Evolutionary conservation across 2,113 vertebrate species (phyloP), one percentile per base, ranked within the genome.

Genomic region (Terrapene triunguis): DNA sequence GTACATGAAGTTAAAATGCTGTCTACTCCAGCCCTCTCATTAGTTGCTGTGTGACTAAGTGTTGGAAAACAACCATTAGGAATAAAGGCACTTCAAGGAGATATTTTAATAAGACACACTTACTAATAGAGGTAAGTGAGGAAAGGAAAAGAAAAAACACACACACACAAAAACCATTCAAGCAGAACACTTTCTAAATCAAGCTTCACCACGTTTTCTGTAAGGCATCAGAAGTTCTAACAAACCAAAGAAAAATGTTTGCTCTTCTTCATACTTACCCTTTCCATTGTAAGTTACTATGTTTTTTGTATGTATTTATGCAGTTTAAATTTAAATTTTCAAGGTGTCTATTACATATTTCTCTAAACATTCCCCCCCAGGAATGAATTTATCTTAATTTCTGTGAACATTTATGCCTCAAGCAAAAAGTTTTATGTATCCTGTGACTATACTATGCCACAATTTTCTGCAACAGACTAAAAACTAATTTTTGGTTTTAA

Each of bases 31-130:
- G 17, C 17, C 62, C 62, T n/a, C 62, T 65, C 84, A 35, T 88
- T 57, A 72, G 51, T 57, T 88, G 76, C 83, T 54, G 4, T 80
- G 14, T 89, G 87, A 90, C 51, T 8, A 86, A 91, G 48, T 65
- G 62, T 53, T 47, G 38, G 22, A 76, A 24, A 9, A 76, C 6
- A 13, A 44, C 65, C 42, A 44, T 44, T 44, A 76, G 24, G 22
- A 76, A 76, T 44, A 57, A 57, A 82, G 54, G 38, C 8, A 21
- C 16, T 38, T 50, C 35, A 53, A 4, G 72, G 84, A 93, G 55
- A 53, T 47, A 48, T 92, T 84, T 90, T 93, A 93, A 92, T n/a
- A n/a, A 87, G 87, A 86, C 35, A 88, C 25, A 27, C 79, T 91
- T 76, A 85, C 54, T 48, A 92, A 90, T 42, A 80, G 87, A 83